phyloP scores from a whole-genome alignment of 2,797 vertebrate species.

The Coregonus sp. region DNA sequence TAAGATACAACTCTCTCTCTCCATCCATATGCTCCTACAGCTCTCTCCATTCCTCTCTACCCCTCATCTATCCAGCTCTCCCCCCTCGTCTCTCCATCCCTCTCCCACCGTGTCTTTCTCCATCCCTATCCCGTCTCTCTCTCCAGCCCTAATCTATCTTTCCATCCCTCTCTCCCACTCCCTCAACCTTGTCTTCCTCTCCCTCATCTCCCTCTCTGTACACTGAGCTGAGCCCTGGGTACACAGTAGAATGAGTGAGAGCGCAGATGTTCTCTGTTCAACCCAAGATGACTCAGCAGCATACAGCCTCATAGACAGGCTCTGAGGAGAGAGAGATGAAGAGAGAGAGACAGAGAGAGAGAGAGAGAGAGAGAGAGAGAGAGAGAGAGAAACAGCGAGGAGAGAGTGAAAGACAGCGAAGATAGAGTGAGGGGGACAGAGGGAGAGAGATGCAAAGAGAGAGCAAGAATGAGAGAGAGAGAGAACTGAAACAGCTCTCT shows the following conservation, averaged over 20 bases:
- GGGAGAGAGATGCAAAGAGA: background rate
- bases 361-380: too few species aligned
- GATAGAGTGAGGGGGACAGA: background rate
- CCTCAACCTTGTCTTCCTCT: background rate
- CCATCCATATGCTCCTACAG: background rate
- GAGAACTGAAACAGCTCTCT: background rate
- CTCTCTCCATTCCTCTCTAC: background rate
- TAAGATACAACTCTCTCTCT: background rate
- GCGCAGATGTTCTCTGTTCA: background rate
- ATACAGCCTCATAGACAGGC: background rate
- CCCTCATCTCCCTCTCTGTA: background rate
- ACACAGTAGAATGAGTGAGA: background rate
- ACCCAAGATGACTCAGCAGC: background rate
- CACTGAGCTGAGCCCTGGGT: background rate
- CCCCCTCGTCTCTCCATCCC: background rate
- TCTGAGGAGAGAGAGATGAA: background rate
- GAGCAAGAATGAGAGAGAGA: background rate
- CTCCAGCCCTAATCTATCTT: background rate
- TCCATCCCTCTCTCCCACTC: background rate
- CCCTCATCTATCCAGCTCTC: background rate
- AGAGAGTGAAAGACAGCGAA: background rate
- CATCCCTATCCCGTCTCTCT: background rate
- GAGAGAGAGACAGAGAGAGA: too few species aligned
- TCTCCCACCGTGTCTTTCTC: background rate
- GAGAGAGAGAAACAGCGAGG: background rate